A percentile compares a stretch with the other conserved stretches of the same genome.
Conservation (phyloP, 30 jellyfish, hydroid and myxozoan species). For the Aurelia coerulea region DNA sequence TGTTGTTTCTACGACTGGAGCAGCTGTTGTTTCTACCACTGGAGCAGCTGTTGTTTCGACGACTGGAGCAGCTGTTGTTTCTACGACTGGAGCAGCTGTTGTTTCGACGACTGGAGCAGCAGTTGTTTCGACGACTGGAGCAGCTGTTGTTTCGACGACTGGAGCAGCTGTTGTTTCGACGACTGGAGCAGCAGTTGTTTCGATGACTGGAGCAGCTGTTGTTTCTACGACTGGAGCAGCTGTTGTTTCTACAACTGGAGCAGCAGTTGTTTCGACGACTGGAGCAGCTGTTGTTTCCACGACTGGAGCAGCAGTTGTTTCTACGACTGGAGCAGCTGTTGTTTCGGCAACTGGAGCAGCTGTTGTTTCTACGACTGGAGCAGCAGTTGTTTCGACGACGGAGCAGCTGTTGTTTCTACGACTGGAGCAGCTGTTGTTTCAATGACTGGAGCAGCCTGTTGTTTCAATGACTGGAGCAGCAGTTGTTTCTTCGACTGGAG, state of each 20-base stretch:
- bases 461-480: conserved; percentile 28
- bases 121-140: background rate
- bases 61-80: conserved; percentile 28
- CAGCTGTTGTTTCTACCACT: conserved; percentile 16
- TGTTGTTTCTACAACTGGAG: background rate
- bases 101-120: conserved; percentile 40
- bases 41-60: conserved; percentile 15
- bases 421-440: conserved; percentile 53
- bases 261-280: conserved; percentile 4
- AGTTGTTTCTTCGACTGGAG: conserved; percentile 32
- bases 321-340: conserved; percentile 7
- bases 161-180: conserved; percentile 10
- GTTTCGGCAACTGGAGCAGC: conserved; percentile 19
- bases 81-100: conserved; percentile 25
- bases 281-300: conserved; percentile 15
- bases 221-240: conserved; percentile 23
- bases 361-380: conserved; percentile 5
- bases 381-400: conserved; percentile 33
- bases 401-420: background rate
- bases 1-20: conserved; percentile 19
- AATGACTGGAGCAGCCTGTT: conserved; percentile 18
- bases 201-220: conserved; percentile 26
- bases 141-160: conserved; percentile 5
- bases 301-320: conserved; percentile 36
- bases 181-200: conserved; percentile 6